Base-by-base conservation (phyloP, 2,888 invertebrate genomes). In the Phyto melanocephala region DNA sequence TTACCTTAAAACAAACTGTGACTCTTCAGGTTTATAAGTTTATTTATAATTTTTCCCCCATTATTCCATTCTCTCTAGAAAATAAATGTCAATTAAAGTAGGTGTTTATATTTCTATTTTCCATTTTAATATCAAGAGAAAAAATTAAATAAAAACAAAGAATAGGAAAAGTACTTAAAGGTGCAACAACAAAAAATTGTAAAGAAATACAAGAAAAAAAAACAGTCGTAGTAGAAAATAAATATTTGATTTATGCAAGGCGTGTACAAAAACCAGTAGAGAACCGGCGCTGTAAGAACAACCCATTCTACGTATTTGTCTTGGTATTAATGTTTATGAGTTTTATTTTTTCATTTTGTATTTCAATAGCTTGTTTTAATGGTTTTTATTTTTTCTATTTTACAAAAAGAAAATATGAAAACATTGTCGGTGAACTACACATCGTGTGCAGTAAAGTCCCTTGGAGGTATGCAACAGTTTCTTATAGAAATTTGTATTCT, bases 51-150 rank as follows among this genome's bases (percentile, higher is more conserved):
- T 63, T 58, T 67, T 24, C 5, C 2, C 7, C 7, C 8, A 28
- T 5, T 37, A 54, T 54, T 63, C 50, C 20, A 15, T 72, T 50
- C 10, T 15, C 2, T 33, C 8, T 68, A 40, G 22, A 62, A 81
- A 67, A 82, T 82, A 82, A 82, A 79, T 82, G 82, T 79, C 82
- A 82, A 82, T 82, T 78, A 82, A 82, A 79, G 79, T 82, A 79
- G 79, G 75, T 82, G 82, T 82, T 82, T 75, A 79, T 82, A 70
- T 79, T 82, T 82, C 71, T 75, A 79, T 78, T 67, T 79, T 70
- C 70, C 58, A 71, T 79, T 82, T 79, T 58, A 67, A 74, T 74
- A 74, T 81, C 72, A 62, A 75, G 67, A 60, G 50, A 24, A 11
- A 17, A 60, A 17, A 47, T 15, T 15, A 52, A 35, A 22, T 24